Evolutionary conservation across 2,113 vertebrate genomes (phyloP), one percentile per base, ranked within the genome.

Genomic region (Phalacrocorax brasilianus): DNA sequence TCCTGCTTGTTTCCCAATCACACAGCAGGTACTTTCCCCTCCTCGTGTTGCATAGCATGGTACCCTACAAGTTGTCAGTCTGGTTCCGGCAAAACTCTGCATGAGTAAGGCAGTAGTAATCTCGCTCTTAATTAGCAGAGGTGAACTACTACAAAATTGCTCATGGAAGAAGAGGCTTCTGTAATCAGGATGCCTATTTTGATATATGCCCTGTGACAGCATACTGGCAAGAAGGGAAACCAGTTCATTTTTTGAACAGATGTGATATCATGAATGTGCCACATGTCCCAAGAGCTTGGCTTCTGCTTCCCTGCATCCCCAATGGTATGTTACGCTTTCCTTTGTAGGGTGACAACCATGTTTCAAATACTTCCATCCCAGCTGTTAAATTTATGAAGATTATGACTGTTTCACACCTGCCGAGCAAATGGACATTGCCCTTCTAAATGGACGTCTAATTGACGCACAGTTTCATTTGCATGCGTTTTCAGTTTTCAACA

Each of bases 401-500:
- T 72, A 33, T 58, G 47, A 19, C 42, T 67, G 58, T 85, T 87
- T 79, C 87, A 66, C 71, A 71, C 42, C 38, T 47, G 50, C 59
- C 84, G 80, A 94, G 71, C 18, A 52, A 84, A 67, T 73, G 81
- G 91, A 72, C 87, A 13, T 70, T 91, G 67, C 59, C 50, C 47
- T 89, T 85, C 81, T 85, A 50, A 85, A 79, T 93, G 95, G 94
- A 52, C 8, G 3, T 38, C 84, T 89, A 38, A 65, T 58, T 93
- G 92, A 86, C 4, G 49, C 38, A 0, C 62, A 30, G 47, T 88
- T 88, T 79, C 71, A 47, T 97, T 97, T 96, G 97, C 93, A 80
- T 77, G 79, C 32, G 4, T 96, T 92, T 93, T 92, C 67, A 59
- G 70, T 82, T 95, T 95, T 97, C 96, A 97, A 97, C 95, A 95